phyloP scores from a whole-genome alignment of 2,888 invertebrate genomes.

The Rhopalosiphum nymphaeae region DNA sequence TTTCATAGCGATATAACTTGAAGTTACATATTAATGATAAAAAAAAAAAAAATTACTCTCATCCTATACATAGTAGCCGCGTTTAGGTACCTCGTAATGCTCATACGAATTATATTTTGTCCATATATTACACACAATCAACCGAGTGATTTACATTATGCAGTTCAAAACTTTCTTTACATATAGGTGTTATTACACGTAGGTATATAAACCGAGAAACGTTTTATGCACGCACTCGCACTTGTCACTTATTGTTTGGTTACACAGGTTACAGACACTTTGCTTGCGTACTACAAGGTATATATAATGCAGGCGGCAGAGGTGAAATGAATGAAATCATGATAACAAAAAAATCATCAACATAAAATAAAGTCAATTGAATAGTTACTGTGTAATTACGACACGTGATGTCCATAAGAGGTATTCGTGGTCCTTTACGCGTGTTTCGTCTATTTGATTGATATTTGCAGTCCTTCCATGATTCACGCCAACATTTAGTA shows the following conservation, averaged over 20 bases:
- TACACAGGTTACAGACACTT: too few relatives aligned
- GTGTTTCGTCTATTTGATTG: too few relatives aligned
- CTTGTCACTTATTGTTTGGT: too few relatives aligned
- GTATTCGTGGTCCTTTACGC: background rate
- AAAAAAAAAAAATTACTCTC: background rate
- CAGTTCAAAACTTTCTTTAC: background rate
- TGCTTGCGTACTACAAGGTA: too few relatives aligned
- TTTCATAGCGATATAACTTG: background rate
- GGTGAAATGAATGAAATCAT: background rate
- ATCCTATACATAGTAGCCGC: background rate
- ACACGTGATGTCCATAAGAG: background rate
- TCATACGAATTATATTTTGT: background rate
- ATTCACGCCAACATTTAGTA: too few relatives aligned
- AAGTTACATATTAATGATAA: background rate
- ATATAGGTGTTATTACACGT: background rate
- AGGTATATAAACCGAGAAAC: too few relatives aligned
- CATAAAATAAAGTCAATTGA: too few relatives aligned
- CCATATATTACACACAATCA: background rate
- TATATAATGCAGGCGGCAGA: background rate
- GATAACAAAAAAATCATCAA: too few relatives aligned
- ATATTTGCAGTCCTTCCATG: too few relatives aligned
- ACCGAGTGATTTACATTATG: background rate
- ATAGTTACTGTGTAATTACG: too few relatives aligned
- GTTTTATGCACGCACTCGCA: too few relatives aligned
- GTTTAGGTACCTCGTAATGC: background rate